Base-by-base conservation (phyloP, 2,113 vertebrate species). In the Picathartes gymnocephalus region DNA sequence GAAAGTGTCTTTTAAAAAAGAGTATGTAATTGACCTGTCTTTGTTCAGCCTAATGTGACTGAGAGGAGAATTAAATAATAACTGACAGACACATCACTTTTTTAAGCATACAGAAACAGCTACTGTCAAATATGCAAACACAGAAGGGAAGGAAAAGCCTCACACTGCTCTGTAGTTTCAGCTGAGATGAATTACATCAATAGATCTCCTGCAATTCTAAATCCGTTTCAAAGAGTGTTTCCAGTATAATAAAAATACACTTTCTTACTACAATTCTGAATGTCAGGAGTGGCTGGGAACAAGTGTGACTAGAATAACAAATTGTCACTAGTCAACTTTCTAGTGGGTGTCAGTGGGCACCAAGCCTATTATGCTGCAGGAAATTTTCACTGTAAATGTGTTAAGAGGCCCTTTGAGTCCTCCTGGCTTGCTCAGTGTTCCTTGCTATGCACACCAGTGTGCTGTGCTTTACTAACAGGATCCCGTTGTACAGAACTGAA, bases 81-180 rank as follows among this genome's bases (percentile, higher is more conserved):
- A 92, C 79, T 15, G 44, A 79, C 81, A 89, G 79, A 92, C 84
- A 37, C 44, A 47, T 95, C 58, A 81, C 86, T 73, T 88, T 77
- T 77, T 78, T 25, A 92, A 93, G 90, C 68, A 68, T 56, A 86
- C 37, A 68, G 88, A 80, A 85, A 88, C 85, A 78, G 71, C 51
- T 90, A 47, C 86, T 95, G 95, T 95, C 85, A 90, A 92, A 93
- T 92, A 93, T 76, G 76, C 85, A 95, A 93, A 96, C 85, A 77
- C 22, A 77, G 79, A 87, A 71, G 73, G 40, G 60, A 80, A 82
- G 74, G 50, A 80, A 16, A 47, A 90, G 39, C 47, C 79, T 95
- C 50, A 57, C 64, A 79, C 62, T 89, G 42, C 40, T 91, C n/a
- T 80, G 72, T 28, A 74, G 45, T 76, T 90, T 95, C 64, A 77